Evolutionary conservation across 2,113 vertebrate species (phyloP).

Genomic region (Dolichotis patagonum): DNA sequence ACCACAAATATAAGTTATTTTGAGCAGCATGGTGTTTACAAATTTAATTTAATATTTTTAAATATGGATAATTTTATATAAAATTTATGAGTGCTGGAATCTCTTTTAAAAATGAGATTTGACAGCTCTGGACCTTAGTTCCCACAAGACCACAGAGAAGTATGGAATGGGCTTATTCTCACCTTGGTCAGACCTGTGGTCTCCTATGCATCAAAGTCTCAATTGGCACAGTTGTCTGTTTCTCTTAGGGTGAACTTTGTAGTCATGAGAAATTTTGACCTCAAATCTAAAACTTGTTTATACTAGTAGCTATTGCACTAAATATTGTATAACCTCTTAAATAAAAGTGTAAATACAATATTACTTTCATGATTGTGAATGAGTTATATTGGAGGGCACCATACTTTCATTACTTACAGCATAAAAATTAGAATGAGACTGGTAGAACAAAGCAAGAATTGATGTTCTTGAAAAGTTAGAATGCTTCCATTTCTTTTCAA

Average conservation of each 20-base stretch:
- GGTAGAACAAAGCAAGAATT: constrained; percentile 21
- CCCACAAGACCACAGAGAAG: background rate
- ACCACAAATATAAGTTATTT: background rate
- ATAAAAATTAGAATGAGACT: constrained; percentile 15
- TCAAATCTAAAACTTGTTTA: background rate
- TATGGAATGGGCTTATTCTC: fast-evolving
- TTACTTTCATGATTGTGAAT: constrained; percentile 13
- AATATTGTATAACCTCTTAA: background rate
- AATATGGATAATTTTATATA: constrained; percentile 16
- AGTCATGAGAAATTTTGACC: background rate
- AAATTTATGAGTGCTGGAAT: constrained; percentile 23
- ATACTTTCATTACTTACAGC: background rate
- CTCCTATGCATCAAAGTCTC: background rate
- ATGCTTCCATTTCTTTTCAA: background rate
- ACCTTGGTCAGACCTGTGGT: background rate
- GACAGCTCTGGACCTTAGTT: background rate
- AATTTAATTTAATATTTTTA: constrained; percentile 29
- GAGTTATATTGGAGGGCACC: background rate
- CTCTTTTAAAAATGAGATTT: constrained; percentile 17
- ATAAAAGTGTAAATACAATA: background rate
- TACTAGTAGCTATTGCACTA: background rate
- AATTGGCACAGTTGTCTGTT: background rate
- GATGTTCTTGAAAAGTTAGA: background rate
- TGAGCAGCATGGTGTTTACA: background rate
- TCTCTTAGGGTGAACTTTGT: background rate